phyloP scores from a whole-genome alignment of 2,113 vertebrate species.

The Gopherus flavomarginatus region DNA sequence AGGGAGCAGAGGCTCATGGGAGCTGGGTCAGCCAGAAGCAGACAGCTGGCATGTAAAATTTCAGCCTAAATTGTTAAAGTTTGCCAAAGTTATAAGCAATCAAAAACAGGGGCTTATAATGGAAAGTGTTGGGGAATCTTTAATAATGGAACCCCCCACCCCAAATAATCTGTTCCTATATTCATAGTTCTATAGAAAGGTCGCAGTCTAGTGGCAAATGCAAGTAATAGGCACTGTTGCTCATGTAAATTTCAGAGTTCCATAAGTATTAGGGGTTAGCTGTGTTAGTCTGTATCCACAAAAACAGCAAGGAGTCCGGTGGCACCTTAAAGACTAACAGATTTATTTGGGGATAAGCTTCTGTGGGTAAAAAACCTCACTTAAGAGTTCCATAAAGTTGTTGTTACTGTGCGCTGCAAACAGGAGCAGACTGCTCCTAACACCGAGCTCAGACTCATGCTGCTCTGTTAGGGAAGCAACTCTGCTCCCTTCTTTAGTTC shows the following conservation, averaged over 20 bases:
- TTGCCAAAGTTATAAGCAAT: neutral
- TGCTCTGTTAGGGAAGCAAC: neutral
- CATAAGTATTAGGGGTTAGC: too few species aligned
- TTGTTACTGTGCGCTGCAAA: neutral
- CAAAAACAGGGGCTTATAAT: neutral
- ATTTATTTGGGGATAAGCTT: too few species aligned
- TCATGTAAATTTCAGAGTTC: neutral
- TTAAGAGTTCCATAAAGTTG: neutral
- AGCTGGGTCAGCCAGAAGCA: neutral
- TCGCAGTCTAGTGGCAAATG: neutral
- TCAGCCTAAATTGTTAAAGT: neutral
- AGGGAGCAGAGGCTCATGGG: neutral
- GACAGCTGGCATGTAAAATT: neutral
- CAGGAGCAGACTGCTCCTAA: fast-evolving
- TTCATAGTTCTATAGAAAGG: neutral
- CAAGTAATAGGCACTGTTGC: neutral
- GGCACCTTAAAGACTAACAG: too few species aligned
- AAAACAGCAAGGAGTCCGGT: too few species aligned
- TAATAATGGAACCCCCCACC: neutral
- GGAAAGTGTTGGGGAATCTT: neutral
- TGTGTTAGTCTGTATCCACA: too few species aligned
- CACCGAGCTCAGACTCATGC: neutral
- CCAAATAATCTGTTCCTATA: neutral
- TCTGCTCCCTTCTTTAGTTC: neutral
- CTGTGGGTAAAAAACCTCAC: too few species aligned